Evolutionary conservation across 2,113 vertebrate species (phyloP).

Genomic region (Lathamus discolor): DNA sequence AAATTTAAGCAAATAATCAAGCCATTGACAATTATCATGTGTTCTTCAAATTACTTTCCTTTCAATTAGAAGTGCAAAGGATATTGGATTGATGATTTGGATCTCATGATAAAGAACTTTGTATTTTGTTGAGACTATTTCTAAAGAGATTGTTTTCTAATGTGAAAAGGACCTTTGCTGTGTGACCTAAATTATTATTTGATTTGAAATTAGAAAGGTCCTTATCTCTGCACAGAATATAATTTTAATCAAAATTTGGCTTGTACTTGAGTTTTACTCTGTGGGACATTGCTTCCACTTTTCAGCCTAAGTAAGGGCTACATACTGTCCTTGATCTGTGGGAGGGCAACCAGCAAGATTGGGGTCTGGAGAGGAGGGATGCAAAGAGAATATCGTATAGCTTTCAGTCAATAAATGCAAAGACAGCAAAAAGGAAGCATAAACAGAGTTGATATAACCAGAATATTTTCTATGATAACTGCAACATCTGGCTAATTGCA

Average conservation of each 20-base stretch:
- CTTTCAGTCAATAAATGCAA: background rate
- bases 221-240: background rate
- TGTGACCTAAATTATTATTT: background rate
- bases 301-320: background rate
- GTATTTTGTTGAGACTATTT: background rate
- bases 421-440: background rate
- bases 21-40: rapidly evolving
- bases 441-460: background rate
- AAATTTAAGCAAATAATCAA: background rate
- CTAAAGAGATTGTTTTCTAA: background rate
- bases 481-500: background rate
- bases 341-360: background rate
- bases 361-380: background rate
- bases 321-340: background rate
- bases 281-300: background rate
- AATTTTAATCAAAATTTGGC: background rate
- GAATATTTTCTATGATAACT: background rate
- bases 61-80: background rate
- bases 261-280: background rate
- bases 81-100: background rate
- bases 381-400: background rate
- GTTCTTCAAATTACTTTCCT: background rate
- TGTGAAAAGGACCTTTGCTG: background rate
- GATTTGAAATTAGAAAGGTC: background rate
- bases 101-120: background rate